phyloP scores from a whole-genome alignment of 23 tunicate genomes.

The Styela plicata region DNA sequence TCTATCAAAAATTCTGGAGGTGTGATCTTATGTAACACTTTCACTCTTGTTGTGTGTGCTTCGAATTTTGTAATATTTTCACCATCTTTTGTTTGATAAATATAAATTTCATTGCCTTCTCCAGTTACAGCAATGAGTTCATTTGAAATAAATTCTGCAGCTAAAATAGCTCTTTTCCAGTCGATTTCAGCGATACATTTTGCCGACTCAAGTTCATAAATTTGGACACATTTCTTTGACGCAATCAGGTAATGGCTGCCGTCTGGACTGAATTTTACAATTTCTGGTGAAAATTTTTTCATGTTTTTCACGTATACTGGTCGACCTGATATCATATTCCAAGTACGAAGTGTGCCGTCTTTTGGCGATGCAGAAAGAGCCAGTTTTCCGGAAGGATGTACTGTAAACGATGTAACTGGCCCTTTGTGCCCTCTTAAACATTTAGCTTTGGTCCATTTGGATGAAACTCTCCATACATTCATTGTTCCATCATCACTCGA shows the following conservation, averaged over 20 bases:
- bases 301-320: conserved; percentile 65
- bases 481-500: conserved; percentile 87
- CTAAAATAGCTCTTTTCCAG: conserved; percentile 20
- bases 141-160: conserved; percentile 16
- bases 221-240: conserved; percentile 35
- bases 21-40: neutral
- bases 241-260: conserved; percentile 59
- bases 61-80: neutral
- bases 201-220: conserved; percentile 57
- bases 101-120: conserved; percentile 11
- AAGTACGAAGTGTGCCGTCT: conserved; percentile 78
- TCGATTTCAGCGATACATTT: conserved; percentile 46
- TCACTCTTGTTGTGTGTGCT: conserved; percentile 19
- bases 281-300: conserved; percentile 45
- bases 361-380: conserved; percentile 64
- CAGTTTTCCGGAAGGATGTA: conserved; percentile 82
- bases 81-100: conserved; percentile 20
- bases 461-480: conserved; percentile 53
- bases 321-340: conserved; percentile 82
- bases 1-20: neutral
- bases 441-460: conserved; percentile 41
- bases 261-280: conserved; percentile 52
- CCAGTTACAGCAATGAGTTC: conserved; percentile 23
- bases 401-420: conserved; percentile 57
- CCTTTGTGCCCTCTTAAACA: conserved; percentile 76